These are phyloP conservation scores for Parapsyche elsis DNA, from an alignment of 1,140 invertebrate species.

Conservation along the genomic window DNA sequence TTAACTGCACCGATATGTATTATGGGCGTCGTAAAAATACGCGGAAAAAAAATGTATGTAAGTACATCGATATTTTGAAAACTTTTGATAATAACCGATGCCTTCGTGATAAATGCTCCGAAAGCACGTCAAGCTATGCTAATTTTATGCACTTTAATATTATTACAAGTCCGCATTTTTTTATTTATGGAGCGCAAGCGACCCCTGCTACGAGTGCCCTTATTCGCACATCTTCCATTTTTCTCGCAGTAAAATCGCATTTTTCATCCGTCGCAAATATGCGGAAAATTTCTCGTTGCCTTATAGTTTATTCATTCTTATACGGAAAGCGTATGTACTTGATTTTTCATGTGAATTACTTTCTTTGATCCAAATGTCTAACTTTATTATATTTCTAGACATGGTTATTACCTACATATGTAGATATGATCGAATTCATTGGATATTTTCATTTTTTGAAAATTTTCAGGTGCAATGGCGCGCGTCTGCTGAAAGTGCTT, in stretches of 20 bases:
- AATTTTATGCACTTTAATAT: not conserved
- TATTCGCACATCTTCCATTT: not conserved
- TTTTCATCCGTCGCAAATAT: constrained; percentile 15
- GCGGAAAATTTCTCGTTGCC: not conserved
- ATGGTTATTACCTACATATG: not conserved
- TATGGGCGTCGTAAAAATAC: not conserved
- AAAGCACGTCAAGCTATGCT: too few species aligned
- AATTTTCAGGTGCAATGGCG: not conserved
- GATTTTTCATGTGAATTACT: constrained; percentile 1
- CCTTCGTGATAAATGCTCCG: too few species aligned
- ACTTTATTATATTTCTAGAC: too few species aligned
- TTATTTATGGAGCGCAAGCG: too few species aligned
- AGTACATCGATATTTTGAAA: not conserved
- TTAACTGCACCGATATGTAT: constrained; percentile 11
- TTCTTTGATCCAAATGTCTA: too few species aligned
- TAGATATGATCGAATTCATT: not conserved
- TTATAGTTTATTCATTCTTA: constrained; percentile 1
- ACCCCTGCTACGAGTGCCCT: not conserved
- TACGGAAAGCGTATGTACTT: not conserved
- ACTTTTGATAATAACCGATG: too few species aligned
- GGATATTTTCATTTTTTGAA: not conserved
- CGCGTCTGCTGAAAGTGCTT: constrained; percentile 25
- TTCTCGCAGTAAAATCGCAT: constrained; percentile 8
- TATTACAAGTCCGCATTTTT: not conserved
- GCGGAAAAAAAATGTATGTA: too few species aligned